Evolutionary conservation across 2,888 invertebrate species (phyloP).

Genomic region (Eumerus sabulonum): DNA sequence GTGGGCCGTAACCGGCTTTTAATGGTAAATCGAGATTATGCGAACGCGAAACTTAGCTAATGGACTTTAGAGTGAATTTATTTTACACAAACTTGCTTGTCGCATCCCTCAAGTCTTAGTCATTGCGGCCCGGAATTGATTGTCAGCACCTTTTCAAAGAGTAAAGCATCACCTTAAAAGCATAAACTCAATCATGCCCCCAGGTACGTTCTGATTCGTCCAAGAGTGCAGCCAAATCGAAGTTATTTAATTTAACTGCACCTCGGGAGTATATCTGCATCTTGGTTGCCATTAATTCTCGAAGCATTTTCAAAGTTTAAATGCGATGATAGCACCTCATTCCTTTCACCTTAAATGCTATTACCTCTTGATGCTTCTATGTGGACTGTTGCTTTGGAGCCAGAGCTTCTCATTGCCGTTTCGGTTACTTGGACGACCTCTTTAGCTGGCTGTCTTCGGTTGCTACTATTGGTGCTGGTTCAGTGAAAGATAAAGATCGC

Average conservation of each 20-base stretch:
- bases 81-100: no score
- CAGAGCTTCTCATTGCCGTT: constrained; percentile 48
- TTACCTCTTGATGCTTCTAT: constrained; percentile 4
- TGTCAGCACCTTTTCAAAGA: no score
- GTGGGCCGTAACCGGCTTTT: constrained; percentile 33
- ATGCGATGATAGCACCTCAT: constrained; percentile 65
- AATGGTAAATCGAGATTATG: constrained; percentile 32
- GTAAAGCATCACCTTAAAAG: no score
- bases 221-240: constrained; percentile 36
- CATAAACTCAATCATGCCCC: no score
- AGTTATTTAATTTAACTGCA: constrained; percentile 69
- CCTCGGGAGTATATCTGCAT: constrained; percentile 66
- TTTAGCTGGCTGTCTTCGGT: constrained; percentile 55
- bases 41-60: constrained; percentile 42
- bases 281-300: constrained; percentile 67
- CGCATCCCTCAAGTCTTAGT: no score
- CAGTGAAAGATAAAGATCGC: constrained; percentile 59
- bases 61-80: constrained; percentile 9
- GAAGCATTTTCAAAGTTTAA: constrained; percentile 66
- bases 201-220: no score
- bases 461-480: constrained; percentile 31
- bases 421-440: constrained; percentile 57
- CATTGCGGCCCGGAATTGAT: no score
- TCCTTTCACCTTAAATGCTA: constrained; percentile 58
- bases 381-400: no score